Evolutionary conservation across 1,140 invertebrate species (phyloP).

Genomic region (Eriosoma lanigerum): DNA sequence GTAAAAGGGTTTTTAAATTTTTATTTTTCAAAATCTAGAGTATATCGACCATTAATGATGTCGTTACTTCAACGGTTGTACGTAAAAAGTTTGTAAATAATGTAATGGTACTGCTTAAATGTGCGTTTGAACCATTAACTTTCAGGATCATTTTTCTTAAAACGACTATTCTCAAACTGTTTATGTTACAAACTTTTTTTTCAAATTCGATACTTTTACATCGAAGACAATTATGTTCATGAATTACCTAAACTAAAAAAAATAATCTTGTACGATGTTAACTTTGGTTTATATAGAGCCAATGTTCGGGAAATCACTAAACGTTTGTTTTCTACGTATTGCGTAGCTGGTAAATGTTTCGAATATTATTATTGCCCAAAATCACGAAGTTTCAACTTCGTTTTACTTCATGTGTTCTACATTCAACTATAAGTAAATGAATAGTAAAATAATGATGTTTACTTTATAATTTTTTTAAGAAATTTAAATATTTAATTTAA

Average conservation of each 20-base stretch:
- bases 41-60: constrained; percentile 33
- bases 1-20: constrained; percentile 35
- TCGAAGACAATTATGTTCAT: constrained; percentile 23
- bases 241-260: constrained; percentile 18
- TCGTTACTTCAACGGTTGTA: constrained; percentile 29
- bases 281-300: neutral
- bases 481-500: too few relatives aligned
- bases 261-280: neutral
- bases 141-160: constrained; percentile 25
- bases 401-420: too few relatives aligned
- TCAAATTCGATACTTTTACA: constrained; percentile 9
- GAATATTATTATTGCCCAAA: neutral
- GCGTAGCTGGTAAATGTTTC: too few relatives aligned
- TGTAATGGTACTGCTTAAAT: constrained; percentile 41
- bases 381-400: too few relatives aligned
- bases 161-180: constrained; percentile 29
- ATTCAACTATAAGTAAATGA: too few relatives aligned
- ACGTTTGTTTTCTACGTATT: neutral
- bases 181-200: constrained; percentile 29
- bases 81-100: constrained; percentile 44
- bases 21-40: constrained; percentile 14
- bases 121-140: constrained; percentile 38
- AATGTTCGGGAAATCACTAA: neutral
- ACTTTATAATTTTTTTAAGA: too few relatives aligned
- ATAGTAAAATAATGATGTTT: too few relatives aligned